These are phyloP conservation scores for Mesitornis unicolor DNA, from an alignment of 2,113 vertebrate genomes.

Conservation along the genomic window DNA sequence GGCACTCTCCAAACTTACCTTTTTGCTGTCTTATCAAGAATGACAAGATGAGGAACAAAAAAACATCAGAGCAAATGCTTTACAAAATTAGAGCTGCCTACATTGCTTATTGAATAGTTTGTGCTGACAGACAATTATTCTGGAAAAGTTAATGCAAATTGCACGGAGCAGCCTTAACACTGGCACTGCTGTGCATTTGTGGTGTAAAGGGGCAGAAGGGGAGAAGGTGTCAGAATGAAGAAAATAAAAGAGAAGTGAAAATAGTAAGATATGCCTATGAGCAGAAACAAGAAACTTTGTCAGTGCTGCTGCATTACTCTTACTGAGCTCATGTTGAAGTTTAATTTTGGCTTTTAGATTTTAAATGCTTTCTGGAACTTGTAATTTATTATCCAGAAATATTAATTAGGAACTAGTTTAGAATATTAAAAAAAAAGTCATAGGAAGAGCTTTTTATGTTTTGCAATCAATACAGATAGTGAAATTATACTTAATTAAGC, in stretches of 20 bases:
- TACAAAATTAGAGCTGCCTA: background rate
- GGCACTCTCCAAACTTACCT: background rate
- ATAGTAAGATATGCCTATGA: background rate
- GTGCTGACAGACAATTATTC: background rate
- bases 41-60: background rate
- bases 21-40: background rate
- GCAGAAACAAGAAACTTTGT: background rate
- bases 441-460: background rate
- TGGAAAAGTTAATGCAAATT: constrained; percentile 4
- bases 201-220: background rate
- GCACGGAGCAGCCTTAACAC: background rate
- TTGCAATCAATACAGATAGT: background rate
- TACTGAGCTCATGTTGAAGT: background rate
- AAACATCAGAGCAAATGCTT: background rate
- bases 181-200: background rate
- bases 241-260: background rate
- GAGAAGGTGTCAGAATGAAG: background rate
- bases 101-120: background rate
- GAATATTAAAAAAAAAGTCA: background rate
- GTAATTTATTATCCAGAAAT: background rate
- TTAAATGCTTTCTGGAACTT: background rate
- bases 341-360: background rate
- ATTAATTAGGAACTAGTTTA: background rate
- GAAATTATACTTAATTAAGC: constrained; percentile 43
- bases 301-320: background rate